Evolutionary conservation across 2,888 invertebrate genomes (phyloP), one percentile per base, ranked within the genome.

Genomic region (Trissolcus brochymenae): DNA sequence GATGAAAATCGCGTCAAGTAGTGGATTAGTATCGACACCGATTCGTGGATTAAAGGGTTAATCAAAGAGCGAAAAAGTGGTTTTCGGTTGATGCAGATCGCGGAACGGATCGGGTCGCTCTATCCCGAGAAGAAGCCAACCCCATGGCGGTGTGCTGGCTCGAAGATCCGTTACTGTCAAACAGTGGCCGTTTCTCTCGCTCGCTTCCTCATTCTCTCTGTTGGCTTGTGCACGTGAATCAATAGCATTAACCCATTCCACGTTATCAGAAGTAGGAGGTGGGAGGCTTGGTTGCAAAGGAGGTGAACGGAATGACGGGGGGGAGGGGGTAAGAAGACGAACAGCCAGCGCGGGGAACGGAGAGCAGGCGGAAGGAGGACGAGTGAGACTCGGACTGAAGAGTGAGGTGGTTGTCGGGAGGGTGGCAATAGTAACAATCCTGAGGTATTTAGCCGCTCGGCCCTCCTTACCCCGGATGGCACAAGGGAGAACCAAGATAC

Each of bases 221-320:
- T 71, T 77, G 81, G 75, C 86, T 85, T 83, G 87, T 85, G 86
- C 85, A 86, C 86, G 89, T 88, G 89, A 89, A 89, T 89, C 89
- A 89, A 89, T 89, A 89, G 89, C 89, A 89, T 89, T 89, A 89
- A 88, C 87, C 87, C 89, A 87, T 88, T 88, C 88, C 87, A 87
- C 82, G 84, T 84, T 86, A 88, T 88, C 85, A 86, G 86, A 87
- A 83, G 85, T 82, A 84, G 85, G 83, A 79, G 68, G 72, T 68
- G 57, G 76, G 72, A 67, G 72, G 72, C 57, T 64, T 49, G 68
- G 78, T 81, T 80, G 76, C 80, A 80, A 79, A 79, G 80, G 81
- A 82, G 83, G 81, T 66, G 75, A 75, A 62, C 57, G 79, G 73
- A 71, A 75, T 77, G 75, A 79, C 74, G 75, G 75, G 59, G 80